phyloP scores from a whole-genome alignment of 2,888 invertebrate genomes.

The Rosalia funebris region DNA sequence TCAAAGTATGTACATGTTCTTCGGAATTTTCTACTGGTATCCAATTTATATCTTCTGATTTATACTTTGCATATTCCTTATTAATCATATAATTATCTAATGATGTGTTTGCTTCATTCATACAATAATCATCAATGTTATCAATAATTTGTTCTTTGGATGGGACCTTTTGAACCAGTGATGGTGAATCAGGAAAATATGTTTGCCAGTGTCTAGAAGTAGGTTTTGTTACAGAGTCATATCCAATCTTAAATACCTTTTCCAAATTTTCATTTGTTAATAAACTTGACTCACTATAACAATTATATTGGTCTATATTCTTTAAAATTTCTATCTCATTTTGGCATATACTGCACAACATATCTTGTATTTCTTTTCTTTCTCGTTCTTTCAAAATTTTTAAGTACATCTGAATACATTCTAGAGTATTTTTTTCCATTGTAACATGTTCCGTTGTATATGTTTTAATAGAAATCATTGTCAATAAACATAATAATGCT shows the following conservation, averaged over 20 bases:
- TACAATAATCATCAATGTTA: conserved; percentile 17
- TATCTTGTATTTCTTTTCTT: conserved; percentile 22
- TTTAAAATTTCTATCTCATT: conserved; percentile 2
- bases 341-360: neutral
- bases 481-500: conserved; percentile 54
- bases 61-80: neutral
- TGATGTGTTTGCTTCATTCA: neutral
- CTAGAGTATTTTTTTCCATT: conserved; percentile 37
- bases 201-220: conserved; percentile 42
- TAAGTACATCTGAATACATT: conserved; percentile 44
- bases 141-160: conserved; percentile 28
- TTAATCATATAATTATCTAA: conserved; percentile 8
- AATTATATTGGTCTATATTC: neutral
- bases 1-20: neutral
- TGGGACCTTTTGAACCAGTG: no score
- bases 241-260: conserved; percentile 54
- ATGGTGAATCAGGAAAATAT: conserved; percentile 10
- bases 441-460: conserved; percentile 35
- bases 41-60: conserved; percentile 43
- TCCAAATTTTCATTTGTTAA: conserved; percentile 41
- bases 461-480: conserved; percentile 30
- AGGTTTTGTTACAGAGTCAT: conserved; percentile 48
- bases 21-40: conserved; percentile 39
- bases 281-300: neutral
- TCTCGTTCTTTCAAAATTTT: conserved; percentile 38